Conservation (phyloP, 2,113 vertebrate genomes). For the Fulmarus glacialis region DNA sequence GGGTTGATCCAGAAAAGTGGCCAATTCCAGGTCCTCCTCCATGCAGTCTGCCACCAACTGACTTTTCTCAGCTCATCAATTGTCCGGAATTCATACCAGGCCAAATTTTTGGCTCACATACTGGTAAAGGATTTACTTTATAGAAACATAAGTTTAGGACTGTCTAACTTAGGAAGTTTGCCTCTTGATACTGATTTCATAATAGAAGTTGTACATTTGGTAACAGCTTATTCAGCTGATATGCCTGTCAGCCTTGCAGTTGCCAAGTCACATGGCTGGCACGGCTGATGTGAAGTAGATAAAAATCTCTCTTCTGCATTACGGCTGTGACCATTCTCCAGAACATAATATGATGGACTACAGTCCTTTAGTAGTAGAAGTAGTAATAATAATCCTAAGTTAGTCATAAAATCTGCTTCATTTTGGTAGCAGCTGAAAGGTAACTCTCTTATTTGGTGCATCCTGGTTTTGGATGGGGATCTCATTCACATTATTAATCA, state of each 20-base stretch:
- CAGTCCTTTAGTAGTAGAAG: neutral
- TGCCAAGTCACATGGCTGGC: neutral
- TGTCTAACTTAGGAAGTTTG: neutral
- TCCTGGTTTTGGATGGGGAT: neutral
- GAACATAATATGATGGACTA: neutral
- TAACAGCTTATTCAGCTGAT: neutral
- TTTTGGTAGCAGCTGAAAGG: neutral
- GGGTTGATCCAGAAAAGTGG: conserved; percentile 91
- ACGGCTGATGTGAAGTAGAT: neutral
- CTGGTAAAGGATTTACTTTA: conserved; percentile 79
- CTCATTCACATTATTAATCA: neutral
- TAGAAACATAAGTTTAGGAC: neutral
- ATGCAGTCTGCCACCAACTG: conserved; percentile 82
- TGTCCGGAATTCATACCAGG: conserved; percentile 96
- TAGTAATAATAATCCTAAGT: neutral
- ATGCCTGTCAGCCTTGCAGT: neutral
- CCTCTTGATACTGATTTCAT: neutral
- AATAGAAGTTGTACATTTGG: neutral
- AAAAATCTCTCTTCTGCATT: neutral
- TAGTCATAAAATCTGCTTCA: neutral
- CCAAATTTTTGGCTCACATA: conserved; percentile 78
- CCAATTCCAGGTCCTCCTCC: conserved; percentile 84
- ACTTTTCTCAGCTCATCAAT: conserved; percentile 93
- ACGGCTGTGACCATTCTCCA: neutral
- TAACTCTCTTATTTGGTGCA: neutral